Percentiles rank a stretch among this genome's conserved stretches.
Conservation (phyloP, 1,140 invertebrate genomes). For the Chlorops oryzae region DNA sequence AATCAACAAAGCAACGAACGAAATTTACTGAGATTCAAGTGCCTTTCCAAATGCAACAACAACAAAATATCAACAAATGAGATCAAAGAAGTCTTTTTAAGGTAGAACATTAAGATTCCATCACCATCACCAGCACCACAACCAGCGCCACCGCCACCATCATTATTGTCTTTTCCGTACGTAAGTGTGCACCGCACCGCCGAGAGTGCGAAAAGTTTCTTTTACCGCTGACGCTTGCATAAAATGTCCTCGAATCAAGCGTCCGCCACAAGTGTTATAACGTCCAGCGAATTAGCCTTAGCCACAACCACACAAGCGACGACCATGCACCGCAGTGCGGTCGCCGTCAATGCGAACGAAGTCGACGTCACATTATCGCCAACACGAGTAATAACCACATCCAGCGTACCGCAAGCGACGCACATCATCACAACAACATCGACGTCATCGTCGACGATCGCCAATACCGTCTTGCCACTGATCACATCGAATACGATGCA, state of each 20-base stretch:
- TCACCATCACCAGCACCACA: background rate
- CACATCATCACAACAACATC: slow-evolving; percentile 33
- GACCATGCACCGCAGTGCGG: slow-evolving; percentile 4
- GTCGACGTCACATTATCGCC: slow-evolving; percentile 19
- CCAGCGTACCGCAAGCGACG: slow-evolving; percentile 11
- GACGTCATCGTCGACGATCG: slow-evolving; percentile 34
- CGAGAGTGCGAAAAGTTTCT: background rate
- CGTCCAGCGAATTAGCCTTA: slow-evolving; percentile 42
- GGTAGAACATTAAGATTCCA: slow-evolving; percentile 21
- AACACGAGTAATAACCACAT: slow-evolving; percentile 24
- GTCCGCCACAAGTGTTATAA: slow-evolving; percentile 42
- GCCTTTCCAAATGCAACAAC: slow-evolving; percentile 4
- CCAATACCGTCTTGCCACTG: slow-evolving; percentile 30
- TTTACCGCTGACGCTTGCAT: background rate
- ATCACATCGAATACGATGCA: slow-evolving; percentile 36
- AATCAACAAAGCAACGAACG: no score
- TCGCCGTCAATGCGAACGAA: background rate
- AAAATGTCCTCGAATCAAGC: slow-evolving; percentile 41
- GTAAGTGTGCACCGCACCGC: slow-evolving; percentile 20
- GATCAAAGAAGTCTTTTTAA: background rate
- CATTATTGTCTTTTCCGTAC: background rate
- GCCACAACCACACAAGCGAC: slow-evolving; percentile 18
- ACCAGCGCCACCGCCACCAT: background rate
- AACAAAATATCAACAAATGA: slow-evolving; percentile 1
- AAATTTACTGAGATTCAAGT: slow-evolving; percentile 15